phyloP scores from a whole-genome alignment of 2,797 vertebrate species.

The Pelochelys cantorii region DNA sequence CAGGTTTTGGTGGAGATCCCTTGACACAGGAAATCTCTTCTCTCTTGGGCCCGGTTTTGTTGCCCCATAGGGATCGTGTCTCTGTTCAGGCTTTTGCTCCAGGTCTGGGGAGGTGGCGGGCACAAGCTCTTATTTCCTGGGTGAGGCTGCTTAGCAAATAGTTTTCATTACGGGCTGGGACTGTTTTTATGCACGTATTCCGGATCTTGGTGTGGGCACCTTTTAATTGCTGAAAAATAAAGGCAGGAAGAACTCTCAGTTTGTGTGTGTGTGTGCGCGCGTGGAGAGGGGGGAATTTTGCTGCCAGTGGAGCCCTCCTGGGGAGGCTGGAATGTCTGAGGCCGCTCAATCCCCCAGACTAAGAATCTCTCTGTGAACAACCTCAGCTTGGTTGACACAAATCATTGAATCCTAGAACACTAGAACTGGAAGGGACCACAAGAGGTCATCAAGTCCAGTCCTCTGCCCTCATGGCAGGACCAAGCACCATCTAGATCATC shows the following conservation, averaged over 20 bases:
- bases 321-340: neutral
- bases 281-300: neutral
- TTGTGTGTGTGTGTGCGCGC: neutral
- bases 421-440: no score
- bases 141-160: constrained; percentile 62
- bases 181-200: neutral
- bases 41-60: accelerated
- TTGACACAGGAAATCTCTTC: accelerated
- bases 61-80: neutral
- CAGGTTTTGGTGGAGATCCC: neutral
- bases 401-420: no score
- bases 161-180: neutral
- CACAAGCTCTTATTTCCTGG: constrained; percentile 7
- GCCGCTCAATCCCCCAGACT: no score
- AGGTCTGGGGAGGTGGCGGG: constrained; percentile 4
- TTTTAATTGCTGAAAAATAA: neutral
- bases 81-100: neutral
- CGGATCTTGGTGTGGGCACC: neutral
- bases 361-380: neutral
- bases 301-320: neutral
- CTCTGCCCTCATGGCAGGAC: no score
- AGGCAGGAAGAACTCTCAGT: constrained; percentile 22
- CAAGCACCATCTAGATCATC: no score
- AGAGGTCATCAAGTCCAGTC: no score
- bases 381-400: neutral